phyloP scores from a whole-genome alignment of 2,113 vertebrate genomes.

The Barbus barbus region DNA sequence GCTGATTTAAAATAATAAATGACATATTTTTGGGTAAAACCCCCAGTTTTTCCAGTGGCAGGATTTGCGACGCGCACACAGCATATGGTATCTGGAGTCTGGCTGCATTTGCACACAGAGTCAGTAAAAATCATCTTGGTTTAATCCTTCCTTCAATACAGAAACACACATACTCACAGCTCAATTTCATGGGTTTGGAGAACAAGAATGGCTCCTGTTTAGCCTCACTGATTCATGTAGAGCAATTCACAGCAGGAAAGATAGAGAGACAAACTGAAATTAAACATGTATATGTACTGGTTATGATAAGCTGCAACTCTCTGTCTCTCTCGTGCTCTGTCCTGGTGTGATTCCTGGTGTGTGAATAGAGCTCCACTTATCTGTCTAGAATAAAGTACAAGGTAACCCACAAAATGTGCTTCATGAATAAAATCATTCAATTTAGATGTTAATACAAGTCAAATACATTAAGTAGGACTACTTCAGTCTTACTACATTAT shows the following conservation, averaged over 20 bases:
- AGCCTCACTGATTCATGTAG: constrained; percentile 32
- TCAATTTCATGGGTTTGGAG: constrained; percentile 34
- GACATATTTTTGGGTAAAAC: background rate
- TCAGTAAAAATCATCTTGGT: constrained; percentile 4
- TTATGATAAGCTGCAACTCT: background rate
- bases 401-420: background rate
- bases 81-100: background rate
- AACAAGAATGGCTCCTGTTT: constrained; percentile 23
- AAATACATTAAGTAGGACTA: background rate
- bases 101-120: background rate
- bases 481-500: background rate
- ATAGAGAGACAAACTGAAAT: constrained; percentile 7
- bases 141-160: constrained; percentile 7
- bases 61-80: background rate
- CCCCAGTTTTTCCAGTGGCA: background rate
- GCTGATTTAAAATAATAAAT: background rate
- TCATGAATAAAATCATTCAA: background rate
- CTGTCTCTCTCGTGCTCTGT: background rate
- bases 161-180: background rate
- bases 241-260: constrained; percentile 34
- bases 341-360: background rate
- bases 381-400: background rate
- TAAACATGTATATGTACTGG: background rate
- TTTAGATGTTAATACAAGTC: background rate
- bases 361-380: background rate